Evolutionary conservation across 2,888 invertebrate genomes (phyloP), one percentile per base, ranked within the genome.

Genomic region (Hypomecis atomaria): DNA sequence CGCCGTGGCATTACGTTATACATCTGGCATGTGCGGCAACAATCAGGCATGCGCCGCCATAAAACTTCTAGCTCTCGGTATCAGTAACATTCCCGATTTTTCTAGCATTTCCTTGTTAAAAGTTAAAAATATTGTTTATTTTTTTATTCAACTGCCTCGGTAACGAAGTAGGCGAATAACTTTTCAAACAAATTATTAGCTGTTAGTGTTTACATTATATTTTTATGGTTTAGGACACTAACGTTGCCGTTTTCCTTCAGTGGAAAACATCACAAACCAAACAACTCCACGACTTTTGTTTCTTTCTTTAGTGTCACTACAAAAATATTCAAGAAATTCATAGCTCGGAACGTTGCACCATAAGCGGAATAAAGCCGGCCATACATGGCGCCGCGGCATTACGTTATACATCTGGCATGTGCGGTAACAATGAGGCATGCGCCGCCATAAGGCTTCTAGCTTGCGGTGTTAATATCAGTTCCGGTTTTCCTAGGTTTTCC

Each of bases 251-350:
- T 4, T 5, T 42, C 42, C 1, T 44, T 48, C 47, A n/a, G 0
- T 5, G n/a, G 37, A 52, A 52, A 52, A 23, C 4, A 9, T 10
- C 7, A 23, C 10, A 33, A 50, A 6, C 7, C 0, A 33, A 33
- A 6, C 52, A 40, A 34, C 49, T 59, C 59, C 7, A 50, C 23
- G 4, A n/a, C 33, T 13, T 49, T 57, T 23, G 23, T 23, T 23
- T 23, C 23, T 23, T 40, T 48, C 40, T 42, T 34, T 13, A 49
- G 38, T 33, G n/a, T 52, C 52, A 52, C 52, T 40, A 23, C 34
- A 59, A 47, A 62, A 62, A 44, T 40, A 56, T 56, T 43, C 56
- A 56, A 52, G 50, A 43, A 45, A 59, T 64, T 54, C 56, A 38
- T 52, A 59, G 34, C 59, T 40, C 48, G 60, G 36, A 47, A 34